Evolutionary conservation across 2,113 vertebrate species (phyloP).

Genomic region (Plestiodon gilberti): DNA sequence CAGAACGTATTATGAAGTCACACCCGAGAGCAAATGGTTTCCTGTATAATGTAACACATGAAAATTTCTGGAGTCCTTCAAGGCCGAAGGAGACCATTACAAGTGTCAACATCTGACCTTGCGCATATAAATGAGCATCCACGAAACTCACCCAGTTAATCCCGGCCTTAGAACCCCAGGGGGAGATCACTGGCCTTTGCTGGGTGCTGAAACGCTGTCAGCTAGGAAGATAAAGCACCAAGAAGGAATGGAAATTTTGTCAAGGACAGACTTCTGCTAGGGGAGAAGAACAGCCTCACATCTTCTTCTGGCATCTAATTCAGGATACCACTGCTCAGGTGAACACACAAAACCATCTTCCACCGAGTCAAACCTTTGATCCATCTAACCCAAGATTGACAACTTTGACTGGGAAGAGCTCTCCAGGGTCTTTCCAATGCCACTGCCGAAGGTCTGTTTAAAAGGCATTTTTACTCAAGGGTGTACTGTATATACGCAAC

Average conservation of each 20-base stretch:
- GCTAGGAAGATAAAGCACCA: not conserved
- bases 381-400: not conserved
- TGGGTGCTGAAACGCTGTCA: not conserved
- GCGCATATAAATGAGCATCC: not conserved
- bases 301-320: not conserved
- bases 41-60: slow-evolving; percentile 6
- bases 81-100: slow-evolving; percentile 13
- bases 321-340: too few relatives aligned
- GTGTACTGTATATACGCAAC: too few relatives aligned
- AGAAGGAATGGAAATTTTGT: not conserved
- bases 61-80: not conserved
- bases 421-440: not conserved
- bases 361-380: not conserved
- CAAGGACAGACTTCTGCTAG: not conserved
- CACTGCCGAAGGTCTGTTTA: too few relatives aligned
- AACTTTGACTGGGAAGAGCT: not conserved
- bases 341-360: too few relatives aligned
- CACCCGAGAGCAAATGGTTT: not conserved
- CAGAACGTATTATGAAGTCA: not conserved
- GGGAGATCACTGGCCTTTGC: not conserved
- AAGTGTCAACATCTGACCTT: slow-evolving; percentile 12
- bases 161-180: not conserved
- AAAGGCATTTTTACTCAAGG: too few relatives aligned
- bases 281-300: not conserved
- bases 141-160: not conserved